Conservation (phyloP, 1,140 invertebrate genomes). For the Brachionus paranguensis region DNA sequence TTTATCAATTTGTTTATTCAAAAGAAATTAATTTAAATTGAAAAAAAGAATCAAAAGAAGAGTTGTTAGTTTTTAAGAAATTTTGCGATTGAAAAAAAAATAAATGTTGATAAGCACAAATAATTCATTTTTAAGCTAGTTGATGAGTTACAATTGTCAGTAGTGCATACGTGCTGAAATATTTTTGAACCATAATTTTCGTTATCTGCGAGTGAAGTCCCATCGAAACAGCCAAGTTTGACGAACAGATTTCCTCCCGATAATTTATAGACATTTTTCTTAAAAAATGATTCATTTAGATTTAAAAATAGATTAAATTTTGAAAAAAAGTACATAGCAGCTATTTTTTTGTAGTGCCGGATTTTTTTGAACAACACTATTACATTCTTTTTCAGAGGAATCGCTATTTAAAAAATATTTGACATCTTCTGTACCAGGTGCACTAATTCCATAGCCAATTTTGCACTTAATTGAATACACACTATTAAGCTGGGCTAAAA, state of each 20-base stretch:
- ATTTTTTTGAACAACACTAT: neutral
- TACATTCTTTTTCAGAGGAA: neutral
- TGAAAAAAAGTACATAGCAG: neutral
- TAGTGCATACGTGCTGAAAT: neutral
- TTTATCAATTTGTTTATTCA: neutral
- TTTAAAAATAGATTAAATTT: neutral
- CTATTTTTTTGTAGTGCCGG: neutral
- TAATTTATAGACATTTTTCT: neutral
- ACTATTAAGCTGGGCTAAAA: neutral
- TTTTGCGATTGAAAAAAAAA: neutral
- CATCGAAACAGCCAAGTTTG: neutral
- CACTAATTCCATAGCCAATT: neutral
- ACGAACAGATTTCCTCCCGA: neutral
- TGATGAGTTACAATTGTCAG: neutral
- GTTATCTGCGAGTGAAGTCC: neutral
- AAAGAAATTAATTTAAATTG: neutral
- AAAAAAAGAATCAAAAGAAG: too few species aligned
- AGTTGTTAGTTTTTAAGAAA: neutral
- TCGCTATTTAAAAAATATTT: neutral
- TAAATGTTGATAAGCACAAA: neutral
- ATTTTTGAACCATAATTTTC: neutral
- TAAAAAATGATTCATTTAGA: neutral
- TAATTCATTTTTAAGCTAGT: neutral
- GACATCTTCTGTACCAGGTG: neutral
- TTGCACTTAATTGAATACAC: neutral